Conservation (phyloP, 2,797 vertebrate species). For the Kryptopterus vitreolus region DNA sequence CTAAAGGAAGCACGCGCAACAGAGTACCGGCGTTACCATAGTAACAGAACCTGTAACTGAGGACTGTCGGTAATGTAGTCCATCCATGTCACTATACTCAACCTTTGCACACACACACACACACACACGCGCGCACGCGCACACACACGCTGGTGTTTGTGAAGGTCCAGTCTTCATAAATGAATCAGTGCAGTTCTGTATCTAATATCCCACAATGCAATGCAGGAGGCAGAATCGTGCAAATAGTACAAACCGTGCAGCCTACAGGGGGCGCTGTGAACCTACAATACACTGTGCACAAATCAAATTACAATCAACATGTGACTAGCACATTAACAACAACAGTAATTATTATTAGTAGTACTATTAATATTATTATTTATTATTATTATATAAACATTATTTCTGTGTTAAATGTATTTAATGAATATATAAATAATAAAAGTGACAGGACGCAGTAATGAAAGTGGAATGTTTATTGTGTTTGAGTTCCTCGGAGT, state of each 20-base stretch:
- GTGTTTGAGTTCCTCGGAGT: not conserved
- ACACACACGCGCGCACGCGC: too few species aligned
- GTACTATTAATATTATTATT: not conserved
- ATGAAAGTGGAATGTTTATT: not conserved
- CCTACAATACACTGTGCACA: not conserved
- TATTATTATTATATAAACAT: too few species aligned
- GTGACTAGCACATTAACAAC: not conserved
- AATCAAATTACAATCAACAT: not conserved
- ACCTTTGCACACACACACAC: too few species aligned
- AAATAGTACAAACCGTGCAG: not conserved
- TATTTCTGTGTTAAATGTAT: too few species aligned
- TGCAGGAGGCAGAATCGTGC: not conserved
- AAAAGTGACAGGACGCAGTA: too few species aligned
- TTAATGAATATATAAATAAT: too few species aligned
- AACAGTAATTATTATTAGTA: too few species aligned
- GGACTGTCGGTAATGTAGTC: conserved; percentile 1
- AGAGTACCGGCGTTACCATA: not conserved
- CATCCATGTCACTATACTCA: not conserved
- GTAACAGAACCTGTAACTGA: not conserved
- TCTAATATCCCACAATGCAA: not conserved
- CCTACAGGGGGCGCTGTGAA: not conserved
- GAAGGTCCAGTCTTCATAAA: too few species aligned
- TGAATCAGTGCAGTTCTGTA: too few species aligned
- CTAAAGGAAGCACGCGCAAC: not conserved
- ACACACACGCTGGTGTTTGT: too few species aligned